These are phyloP conservation scores for Lumbricus terrestris DNA, from an alignment of 2,888 invertebrate genomes.

Conservation along the genomic window DNA sequence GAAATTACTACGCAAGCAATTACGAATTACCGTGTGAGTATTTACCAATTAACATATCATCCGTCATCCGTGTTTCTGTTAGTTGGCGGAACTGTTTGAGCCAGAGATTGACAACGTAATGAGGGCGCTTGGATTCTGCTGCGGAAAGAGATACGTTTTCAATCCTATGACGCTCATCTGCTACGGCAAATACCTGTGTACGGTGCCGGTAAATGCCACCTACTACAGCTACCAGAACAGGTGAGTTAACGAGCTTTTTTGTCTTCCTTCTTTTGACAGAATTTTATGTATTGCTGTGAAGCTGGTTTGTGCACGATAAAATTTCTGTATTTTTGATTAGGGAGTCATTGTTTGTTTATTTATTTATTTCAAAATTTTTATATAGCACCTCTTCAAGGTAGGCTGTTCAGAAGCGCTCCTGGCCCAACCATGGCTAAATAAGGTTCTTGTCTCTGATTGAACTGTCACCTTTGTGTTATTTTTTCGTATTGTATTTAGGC, in stretches of 20 bases:
- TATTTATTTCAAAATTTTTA: too few relatives aligned
- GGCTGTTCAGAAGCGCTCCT: too few relatives aligned
- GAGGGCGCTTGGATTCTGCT: conserved; percentile 96
- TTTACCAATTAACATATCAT: too few relatives aligned
- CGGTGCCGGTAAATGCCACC: conserved; percentile 95
- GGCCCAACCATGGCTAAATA: too few relatives aligned
- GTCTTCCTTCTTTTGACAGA: background rate
- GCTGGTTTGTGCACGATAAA: background rate
- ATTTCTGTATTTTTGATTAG: background rate
- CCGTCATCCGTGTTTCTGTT: conserved; percentile 67
- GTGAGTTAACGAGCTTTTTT: conserved; percentile 61
- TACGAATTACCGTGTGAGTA: background rate
- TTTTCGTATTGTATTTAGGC: too few relatives aligned
- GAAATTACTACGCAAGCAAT: too few relatives aligned
- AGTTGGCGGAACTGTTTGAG: conserved; percentile 97
- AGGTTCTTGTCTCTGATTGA: too few relatives aligned
- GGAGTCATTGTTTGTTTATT: background rate
- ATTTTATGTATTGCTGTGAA: background rate
- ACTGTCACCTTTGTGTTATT: background rate
- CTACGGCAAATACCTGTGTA: conserved; percentile 90
- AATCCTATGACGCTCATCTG: conserved; percentile 98
- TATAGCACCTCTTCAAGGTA: too few relatives aligned
- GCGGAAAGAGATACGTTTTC: conserved; percentile 95
- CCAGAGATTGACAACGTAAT: conserved; percentile 97
- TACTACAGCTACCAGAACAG: conserved; percentile 98